phyloP scores from a whole-genome alignment of 2,797 vertebrate genomes.

The Rallus crepitans region DNA sequence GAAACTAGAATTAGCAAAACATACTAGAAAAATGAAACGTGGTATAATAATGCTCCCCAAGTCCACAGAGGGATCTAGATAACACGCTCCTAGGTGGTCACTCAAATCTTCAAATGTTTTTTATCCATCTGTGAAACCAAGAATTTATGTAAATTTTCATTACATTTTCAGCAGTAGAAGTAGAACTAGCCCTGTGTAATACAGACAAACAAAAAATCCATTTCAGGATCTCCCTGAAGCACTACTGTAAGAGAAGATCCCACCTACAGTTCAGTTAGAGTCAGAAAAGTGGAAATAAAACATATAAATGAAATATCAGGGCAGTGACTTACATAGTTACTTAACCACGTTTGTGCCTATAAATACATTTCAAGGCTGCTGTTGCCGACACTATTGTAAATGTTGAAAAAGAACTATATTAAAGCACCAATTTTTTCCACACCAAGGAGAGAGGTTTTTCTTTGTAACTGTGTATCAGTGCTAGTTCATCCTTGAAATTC shows the following conservation, averaged over 20 bases:
- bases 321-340: not conserved
- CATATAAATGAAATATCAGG: not conserved
- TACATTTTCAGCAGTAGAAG: not conserved
- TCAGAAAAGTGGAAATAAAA: not conserved
- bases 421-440: not conserved
- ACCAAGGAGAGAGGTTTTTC: not conserved
- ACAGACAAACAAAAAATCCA: not conserved
- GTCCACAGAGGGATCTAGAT: not conserved
- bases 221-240: not conserved
- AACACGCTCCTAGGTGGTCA: not conserved
- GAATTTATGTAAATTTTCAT: not conserved
- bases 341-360: not conserved
- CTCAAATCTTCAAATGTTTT: not conserved
- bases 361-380: not conserved
- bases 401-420: not conserved
- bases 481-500: not conserved
- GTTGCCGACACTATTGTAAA: not conserved
- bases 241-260: not conserved
- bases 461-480: not conserved
- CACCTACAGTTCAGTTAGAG: not conserved
- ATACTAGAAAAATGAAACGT: not conserved
- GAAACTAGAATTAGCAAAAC: not conserved
- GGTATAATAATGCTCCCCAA: not conserved
- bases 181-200: not conserved
- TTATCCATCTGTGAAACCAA: not conserved